Base-by-base conservation (phyloP, 2,888 invertebrate genomes). In the Drosophila kanekoi region DNA sequence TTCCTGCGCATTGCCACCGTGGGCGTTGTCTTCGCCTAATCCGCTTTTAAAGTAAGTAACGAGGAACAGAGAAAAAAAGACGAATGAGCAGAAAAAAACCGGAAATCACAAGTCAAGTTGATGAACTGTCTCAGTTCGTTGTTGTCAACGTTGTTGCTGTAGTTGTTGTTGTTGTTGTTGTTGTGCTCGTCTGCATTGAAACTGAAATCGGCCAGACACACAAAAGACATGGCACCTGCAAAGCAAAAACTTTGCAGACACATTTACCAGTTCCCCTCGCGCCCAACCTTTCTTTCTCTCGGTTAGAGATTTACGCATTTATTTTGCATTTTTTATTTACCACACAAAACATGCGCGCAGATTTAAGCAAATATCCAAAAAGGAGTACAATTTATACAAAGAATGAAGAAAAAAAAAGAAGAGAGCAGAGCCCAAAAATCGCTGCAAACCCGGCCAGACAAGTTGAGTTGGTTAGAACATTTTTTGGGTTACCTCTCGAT, bases 281-380 rank as follows among this genome's bases (percentile, higher is more conserved):
- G 13, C 61, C 28, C 40, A 49, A 52, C 44, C 51, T 57, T 52
- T 49, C 62, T 56, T 61, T 28, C 62, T 56, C 59, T 38, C 63
- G 59, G 81, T 84, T 78, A 69, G 83, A 83, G 83, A 87, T 87
- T 83, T 81, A 83, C 89, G 90, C 88, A 89, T 90, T 89, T 86
- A 89, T 84, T 89, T 89, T 75, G 81, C 87, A 89, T 86, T 90
- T 84, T 81, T 87, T 86, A 84, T 87, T 66, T 68, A 52, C 70
- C 79, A 76, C 71, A 86, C 65, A 77, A 77, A 82, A 85, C 77
- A 87, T 84, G 89, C 77, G 84, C 87, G 77, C 83, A 80, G 87
- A 87, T 86, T 88, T 84, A 72, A 86, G 62, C 73, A 82, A 78
- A 85, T 80, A 77, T 68, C 75, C 65, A 70, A 77, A 79, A 74